Conservation (phyloP, 2,888 invertebrate genomes). For the Caenorhabditis becei region DNA sequence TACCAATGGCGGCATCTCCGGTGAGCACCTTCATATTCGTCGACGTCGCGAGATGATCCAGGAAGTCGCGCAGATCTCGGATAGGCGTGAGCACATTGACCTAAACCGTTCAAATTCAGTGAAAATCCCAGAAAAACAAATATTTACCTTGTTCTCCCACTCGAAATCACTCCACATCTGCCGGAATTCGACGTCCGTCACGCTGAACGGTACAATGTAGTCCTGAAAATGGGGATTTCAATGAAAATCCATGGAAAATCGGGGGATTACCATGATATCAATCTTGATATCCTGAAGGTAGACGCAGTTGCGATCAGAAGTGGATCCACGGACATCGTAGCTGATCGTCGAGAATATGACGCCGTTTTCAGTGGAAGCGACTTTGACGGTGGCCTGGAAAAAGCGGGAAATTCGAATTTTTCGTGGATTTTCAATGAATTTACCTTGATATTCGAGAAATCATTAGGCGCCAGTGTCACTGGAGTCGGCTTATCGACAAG, state of each 20-base stretch:
- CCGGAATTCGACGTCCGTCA: constrained; percentile 96
- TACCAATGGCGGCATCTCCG: constrained; percentile 87
- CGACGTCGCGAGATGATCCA: constrained; percentile 92
- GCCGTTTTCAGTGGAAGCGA: constrained; percentile 99
- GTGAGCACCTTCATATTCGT: constrained; percentile 99
- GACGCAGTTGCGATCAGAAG: constrained; percentile 95
- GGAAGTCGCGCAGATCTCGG: constrained; percentile 93
- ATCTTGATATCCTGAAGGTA: constrained; percentile 99
- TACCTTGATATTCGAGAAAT: constrained; percentile 98
- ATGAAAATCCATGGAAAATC: not conserved
- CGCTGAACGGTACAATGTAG: constrained; percentile 91
- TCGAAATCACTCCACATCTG: constrained; percentile 99
- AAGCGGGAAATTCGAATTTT: too few relatives aligned
- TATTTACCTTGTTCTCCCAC: constrained; percentile 99
- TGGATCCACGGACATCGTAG: constrained; percentile 96
- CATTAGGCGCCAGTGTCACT: constrained; percentile 95
- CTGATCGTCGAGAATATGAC: constrained; percentile 99
- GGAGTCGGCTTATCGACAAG: constrained; percentile 97
- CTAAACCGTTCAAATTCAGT: too few relatives aligned
- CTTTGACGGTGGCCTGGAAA: constrained; percentile 83
- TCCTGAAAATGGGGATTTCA: constrained; percentile 87
- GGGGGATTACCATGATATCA: constrained; percentile 84
- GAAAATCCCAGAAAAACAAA: too few relatives aligned
- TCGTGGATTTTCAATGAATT: not conserved
- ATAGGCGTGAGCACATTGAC: constrained; percentile 93